Conservation (phyloP, 2,113 vertebrate species). For the Python bivittatus region DNA sequence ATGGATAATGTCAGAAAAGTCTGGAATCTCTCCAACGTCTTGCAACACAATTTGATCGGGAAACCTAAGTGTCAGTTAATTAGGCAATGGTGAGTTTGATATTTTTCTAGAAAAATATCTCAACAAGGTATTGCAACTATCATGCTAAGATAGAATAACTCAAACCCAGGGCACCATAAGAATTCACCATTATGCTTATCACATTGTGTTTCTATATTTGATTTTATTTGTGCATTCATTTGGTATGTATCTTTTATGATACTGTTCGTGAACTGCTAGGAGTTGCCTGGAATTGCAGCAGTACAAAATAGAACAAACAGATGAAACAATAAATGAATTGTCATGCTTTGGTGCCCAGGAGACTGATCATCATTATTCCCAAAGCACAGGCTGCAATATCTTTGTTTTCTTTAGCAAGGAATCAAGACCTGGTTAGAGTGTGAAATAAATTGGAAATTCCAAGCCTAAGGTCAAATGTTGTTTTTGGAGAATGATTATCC, state of each 20-base stretch:
- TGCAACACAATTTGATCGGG: background rate
- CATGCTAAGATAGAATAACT: background rate
- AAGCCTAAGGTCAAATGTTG: background rate
- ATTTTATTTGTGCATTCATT: background rate
- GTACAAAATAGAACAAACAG: background rate
- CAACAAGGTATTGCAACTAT: background rate
- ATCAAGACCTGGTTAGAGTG: background rate
- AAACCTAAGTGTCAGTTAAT: background rate
- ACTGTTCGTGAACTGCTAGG: background rate
- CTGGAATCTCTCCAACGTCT: background rate
- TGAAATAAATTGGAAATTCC: background rate
- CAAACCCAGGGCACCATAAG: background rate
- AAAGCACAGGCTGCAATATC: background rate
- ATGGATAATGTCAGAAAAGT: background rate
- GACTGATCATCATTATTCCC: background rate
- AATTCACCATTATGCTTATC: background rate
- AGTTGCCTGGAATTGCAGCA: background rate
- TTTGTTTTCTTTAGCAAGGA: background rate
- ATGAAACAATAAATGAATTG: background rate
- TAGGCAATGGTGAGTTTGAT: background rate
- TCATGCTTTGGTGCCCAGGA: background rate
- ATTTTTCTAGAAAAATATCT: background rate
- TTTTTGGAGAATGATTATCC: background rate
- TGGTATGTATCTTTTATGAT: background rate
- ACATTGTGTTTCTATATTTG: background rate